Evolutionary conservation across 2,888 invertebrate genomes (phyloP).

Genomic region (Eupeodes luniger): DNA sequence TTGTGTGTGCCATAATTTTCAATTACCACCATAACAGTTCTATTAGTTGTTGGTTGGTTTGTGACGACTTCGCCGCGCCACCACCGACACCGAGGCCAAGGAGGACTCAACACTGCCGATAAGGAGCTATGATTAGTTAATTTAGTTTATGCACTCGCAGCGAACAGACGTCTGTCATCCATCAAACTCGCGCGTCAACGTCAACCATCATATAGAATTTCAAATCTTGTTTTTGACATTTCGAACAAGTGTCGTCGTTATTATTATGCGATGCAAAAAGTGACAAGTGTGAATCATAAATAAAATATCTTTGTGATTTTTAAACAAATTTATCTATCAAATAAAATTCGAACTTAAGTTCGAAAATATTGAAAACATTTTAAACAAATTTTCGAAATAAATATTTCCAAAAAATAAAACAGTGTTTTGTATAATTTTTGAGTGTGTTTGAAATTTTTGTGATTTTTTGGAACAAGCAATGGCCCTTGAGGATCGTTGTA

Average conservation of each 20-base stretch:
- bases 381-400: conserved; percentile 15
- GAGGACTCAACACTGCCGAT: conserved; percentile 81
- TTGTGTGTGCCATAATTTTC: conserved; percentile 61
- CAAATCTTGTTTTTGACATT: conserved; percentile 37
- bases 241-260: conserved; percentile 44
- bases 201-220: conserved; percentile 7
- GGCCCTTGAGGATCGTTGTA: conserved; percentile 91
- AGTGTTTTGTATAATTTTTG: conserved; percentile 35
- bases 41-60: conserved; percentile 77
- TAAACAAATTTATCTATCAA: neutral
- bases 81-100: conserved; percentile 35
- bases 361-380: conserved; percentile 31
- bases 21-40: conserved; percentile 80
- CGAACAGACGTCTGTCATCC: conserved; percentile 81
- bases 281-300: conserved; percentile 30
- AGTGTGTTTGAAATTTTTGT: conserved; percentile 5
- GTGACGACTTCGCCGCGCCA: conserved; percentile 10
- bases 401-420: conserved; percentile 22
- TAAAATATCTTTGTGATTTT: conserved; percentile 12
- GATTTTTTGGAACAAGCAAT: conserved; percentile 84
- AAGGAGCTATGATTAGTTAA: conserved; percentile 84
- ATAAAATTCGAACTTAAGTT: conserved; percentile 18
- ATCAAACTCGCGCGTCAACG: conserved; percentile 61
- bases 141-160: conserved; percentile 83
- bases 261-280: neutral